phyloP scores from a whole-genome alignment of 1,140 invertebrate genomes.

The Sipha flava region DNA sequence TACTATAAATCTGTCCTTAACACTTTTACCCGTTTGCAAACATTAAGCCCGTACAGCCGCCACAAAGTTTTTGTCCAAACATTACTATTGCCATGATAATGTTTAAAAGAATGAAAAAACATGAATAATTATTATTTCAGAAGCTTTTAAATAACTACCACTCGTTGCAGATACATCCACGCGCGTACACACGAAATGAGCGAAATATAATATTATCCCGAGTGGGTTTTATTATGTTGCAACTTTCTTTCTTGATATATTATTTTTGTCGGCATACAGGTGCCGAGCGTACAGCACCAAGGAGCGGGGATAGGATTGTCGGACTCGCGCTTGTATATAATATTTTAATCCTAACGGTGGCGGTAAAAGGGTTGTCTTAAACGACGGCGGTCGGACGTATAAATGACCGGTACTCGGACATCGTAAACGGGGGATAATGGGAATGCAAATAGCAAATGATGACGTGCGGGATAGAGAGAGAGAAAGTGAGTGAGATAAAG shows the following conservation, averaged over 20 bases:
- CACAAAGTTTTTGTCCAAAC: slow-evolving; percentile 10
- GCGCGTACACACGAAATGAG: no score
- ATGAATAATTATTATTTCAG: background rate
- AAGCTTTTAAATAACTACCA: background rate
- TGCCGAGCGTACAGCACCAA: no score
- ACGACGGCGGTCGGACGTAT: background rate
- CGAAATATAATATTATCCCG: background rate
- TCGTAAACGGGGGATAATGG: background rate
- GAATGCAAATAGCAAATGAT: slow-evolving; percentile 1
- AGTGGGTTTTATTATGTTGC: no score
- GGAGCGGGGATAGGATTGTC: background rate
- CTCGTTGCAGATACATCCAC: no score
- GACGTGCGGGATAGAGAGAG: background rate
- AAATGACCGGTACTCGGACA: background rate
- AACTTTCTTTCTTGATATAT: no score
- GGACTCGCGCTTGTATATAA: background rate
- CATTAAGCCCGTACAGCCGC: background rate
- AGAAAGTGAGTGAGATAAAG: no score
- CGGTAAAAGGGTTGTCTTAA: background rate
- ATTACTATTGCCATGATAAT: background rate
- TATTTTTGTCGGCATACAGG: background rate
- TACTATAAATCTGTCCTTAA: background rate
- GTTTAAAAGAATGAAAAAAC: background rate
- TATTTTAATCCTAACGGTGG: background rate
- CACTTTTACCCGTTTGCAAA: background rate